Evolutionary conservation across 2,888 invertebrate genomes (phyloP).

Genomic region (Carpatolechia fugitivella): DNA sequence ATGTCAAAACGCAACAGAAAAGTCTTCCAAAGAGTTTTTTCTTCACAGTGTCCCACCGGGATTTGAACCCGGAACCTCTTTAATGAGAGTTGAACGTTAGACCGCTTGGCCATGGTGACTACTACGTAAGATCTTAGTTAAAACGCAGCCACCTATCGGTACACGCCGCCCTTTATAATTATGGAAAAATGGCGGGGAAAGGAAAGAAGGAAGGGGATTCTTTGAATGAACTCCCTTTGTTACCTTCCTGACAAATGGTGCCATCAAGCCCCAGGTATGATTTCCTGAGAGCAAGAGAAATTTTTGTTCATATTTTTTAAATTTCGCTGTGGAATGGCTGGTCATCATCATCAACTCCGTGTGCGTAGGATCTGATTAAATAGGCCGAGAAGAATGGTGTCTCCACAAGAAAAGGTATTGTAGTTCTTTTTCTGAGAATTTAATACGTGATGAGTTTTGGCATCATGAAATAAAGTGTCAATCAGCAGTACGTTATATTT

Average conservation of each 20-base stretch:
- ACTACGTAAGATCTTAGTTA: too few species aligned
- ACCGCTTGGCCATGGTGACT: too few species aligned
- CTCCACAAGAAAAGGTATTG: background rate
- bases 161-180: constrained; percentile 11
- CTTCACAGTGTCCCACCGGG: too few species aligned
- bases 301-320: constrained; percentile 16
- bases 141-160: too few species aligned
- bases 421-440: background rate
- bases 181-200: constrained; percentile 26
- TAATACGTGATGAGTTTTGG: too few species aligned
- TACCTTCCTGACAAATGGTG: constrained; percentile 29
- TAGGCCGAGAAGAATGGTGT: background rate
- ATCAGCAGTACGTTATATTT: too few species aligned
- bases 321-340: constrained; percentile 7
- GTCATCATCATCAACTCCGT: constrained; percentile 18
- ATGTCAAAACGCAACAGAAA: too few species aligned
- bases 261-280: constrained; percentile 26
- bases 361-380: constrained; percentile 15
- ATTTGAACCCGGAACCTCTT: too few species aligned
- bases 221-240: constrained; percentile 26
- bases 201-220: constrained; percentile 22
- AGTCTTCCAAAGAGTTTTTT: too few species aligned
- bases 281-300: constrained; percentile 18
- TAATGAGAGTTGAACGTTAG: too few species aligned
- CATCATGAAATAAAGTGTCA: too few species aligned